Evolutionary conservation across 2,113 vertebrate genomes (phyloP).

Genomic region (Tachuris rubrigastra): DNA sequence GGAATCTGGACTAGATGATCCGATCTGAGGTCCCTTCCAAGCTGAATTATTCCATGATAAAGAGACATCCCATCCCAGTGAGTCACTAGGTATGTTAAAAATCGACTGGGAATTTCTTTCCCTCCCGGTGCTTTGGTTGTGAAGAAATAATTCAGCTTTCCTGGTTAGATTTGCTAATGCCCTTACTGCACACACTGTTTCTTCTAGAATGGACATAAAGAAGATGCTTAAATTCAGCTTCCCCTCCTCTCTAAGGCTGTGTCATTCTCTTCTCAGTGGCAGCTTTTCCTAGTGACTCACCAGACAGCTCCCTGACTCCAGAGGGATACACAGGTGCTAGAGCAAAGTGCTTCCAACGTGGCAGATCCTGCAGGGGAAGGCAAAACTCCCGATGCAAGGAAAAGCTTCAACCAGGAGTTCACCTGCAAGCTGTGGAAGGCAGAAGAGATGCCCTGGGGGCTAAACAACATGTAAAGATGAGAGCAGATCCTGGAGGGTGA

Average conservation of each 20-base stretch:
- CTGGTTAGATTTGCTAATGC: background rate
- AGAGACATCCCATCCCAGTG: background rate
- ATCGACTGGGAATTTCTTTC: background rate
- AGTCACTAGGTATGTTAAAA: background rate
- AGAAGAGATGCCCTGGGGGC: background rate
- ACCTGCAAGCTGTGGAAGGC: background rate
- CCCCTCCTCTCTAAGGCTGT: background rate
- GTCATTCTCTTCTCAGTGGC: background rate
- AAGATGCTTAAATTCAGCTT: background rate
- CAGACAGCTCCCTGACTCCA: background rate
- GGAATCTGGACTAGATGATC: background rate
- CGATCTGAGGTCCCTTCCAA: background rate
- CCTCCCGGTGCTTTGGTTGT: background rate
- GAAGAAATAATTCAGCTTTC: background rate
- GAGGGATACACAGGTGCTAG: fast-evolving
- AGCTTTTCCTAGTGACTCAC: background rate
- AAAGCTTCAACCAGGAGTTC: background rate
- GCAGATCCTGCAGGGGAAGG: background rate
- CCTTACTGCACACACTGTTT: background rate
- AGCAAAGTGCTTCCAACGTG: fast-evolving
- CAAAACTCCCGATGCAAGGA: background rate
- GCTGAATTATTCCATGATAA: background rate
- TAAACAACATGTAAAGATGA: background rate
- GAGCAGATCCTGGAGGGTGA: background rate
- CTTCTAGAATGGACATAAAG: background rate